Evolutionary conservation across 2,888 invertebrate species (phyloP).

Genomic region (Torymus tubicola): DNA sequence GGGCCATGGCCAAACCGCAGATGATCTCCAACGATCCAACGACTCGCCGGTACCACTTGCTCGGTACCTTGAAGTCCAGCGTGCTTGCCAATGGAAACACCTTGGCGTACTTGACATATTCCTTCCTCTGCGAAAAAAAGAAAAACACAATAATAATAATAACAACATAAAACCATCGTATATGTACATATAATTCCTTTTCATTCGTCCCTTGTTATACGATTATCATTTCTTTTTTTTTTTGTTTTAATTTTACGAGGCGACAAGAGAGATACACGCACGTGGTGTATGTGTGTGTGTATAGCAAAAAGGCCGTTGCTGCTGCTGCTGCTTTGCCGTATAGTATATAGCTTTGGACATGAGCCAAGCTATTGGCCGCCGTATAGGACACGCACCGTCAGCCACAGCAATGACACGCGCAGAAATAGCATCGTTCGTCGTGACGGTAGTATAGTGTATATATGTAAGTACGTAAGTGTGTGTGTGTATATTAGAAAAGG

Average conservation of each 20-base stretch:
- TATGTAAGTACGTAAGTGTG: too few species aligned
- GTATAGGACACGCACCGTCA: conserved; percentile 17
- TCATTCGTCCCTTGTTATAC: too few species aligned
- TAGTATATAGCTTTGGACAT: conserved; percentile 12
- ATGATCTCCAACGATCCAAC: conserved; percentile 91
- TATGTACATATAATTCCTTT: not conserved
- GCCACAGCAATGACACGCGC: conserved; percentile 48
- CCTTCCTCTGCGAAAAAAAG: conserved; percentile 85
- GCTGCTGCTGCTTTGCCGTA: too few species aligned
- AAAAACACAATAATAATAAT: too few species aligned
- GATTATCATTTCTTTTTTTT: too few species aligned
- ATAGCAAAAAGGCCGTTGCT: too few species aligned
- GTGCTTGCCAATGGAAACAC: conserved; percentile 90
- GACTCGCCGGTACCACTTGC: conserved; percentile 93
- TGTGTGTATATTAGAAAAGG: too few species aligned
- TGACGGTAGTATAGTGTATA: too few species aligned
- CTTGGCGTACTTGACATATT: conserved; percentile 97
- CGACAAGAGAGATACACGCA: too few species aligned
- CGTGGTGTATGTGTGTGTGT: too few species aligned
- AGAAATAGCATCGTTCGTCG: conserved; percentile 44
- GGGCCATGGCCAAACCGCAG: conserved; percentile 89
- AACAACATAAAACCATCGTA: too few species aligned
- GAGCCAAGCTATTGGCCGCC: conserved; percentile 40
- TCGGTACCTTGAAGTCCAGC: conserved; percentile 91
- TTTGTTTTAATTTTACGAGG: too few species aligned